These are phyloP conservation scores for Falco novaeseelandiae DNA, from an alignment of 2,797 vertebrate genomes.

Conservation along the genomic window DNA sequence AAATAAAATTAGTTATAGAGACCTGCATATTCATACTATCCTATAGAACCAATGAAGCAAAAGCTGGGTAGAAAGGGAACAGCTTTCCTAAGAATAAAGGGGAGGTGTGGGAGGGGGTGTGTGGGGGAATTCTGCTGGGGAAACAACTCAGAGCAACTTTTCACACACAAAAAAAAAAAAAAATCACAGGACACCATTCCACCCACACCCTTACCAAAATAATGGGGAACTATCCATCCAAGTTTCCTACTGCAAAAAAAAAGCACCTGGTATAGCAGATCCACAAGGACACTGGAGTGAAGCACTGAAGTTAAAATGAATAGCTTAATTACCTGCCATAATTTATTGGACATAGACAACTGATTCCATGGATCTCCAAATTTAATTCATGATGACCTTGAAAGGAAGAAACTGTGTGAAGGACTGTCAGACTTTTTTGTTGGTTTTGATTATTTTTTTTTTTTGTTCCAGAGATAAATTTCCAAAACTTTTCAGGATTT, in stretches of 20 bases:
- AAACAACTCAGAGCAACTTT: not conserved
- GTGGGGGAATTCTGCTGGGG: not conserved
- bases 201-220: not conserved
- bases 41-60: not conserved
- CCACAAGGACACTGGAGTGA: constrained; percentile 36
- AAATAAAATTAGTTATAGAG: not conserved
- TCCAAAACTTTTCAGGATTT: not conserved
- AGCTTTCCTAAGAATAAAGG: not conserved
- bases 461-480: not conserved
- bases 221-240: not conserved
- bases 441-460: not conserved
- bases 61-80: not conserved
- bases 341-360: constrained; percentile 56
- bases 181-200: not conserved
- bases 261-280: constrained; percentile 2
- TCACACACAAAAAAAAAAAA: not conserved
- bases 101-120: no score
- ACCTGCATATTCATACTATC: not conserved
- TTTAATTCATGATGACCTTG: constrained; percentile 66
- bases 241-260: constrained; percentile 44
- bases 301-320: constrained; percentile 66
- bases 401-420: constrained; percentile 55
- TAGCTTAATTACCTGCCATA: constrained; percentile 53
- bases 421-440: not conserved
- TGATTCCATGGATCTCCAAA: constrained; percentile 49